Conservation (phyloP, 2,888 invertebrate genomes). For the Allolobophora icterica region DNA sequence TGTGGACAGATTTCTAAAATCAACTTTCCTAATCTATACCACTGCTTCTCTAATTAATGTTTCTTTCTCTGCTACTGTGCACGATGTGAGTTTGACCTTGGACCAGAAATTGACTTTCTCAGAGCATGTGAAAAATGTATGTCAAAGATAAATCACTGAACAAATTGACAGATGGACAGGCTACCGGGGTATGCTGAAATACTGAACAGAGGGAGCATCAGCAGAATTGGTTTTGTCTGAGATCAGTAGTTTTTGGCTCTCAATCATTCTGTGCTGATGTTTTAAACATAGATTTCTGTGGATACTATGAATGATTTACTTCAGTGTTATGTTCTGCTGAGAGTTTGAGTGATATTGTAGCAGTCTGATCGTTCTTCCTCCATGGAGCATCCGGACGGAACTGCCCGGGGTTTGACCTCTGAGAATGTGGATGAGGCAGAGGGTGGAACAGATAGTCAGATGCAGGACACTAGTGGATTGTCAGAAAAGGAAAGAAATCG, state of each 20-base stretch:
- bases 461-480: background rate
- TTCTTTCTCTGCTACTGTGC: too few species aligned
- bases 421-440: background rate
- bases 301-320: background rate
- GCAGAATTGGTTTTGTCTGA: background rate
- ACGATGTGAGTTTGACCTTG: too few species aligned
- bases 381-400: background rate
- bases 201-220: background rate
- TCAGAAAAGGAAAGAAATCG: background rate
- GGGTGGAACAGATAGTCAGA: background rate
- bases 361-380: slow-evolving; percentile 5
- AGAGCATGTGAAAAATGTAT: too few species aligned
- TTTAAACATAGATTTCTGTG: background rate
- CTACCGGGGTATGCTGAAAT: background rate
- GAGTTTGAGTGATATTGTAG: background rate
- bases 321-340: background rate
- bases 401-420: background rate
- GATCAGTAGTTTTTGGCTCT: background rate
- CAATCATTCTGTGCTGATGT: background rate
- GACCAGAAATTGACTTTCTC: too few species aligned
- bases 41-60: too few species aligned
- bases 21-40: too few species aligned
- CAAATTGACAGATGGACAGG: background rate
- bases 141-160: background rate
- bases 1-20: too few species aligned